Evolutionary conservation across 2,797 vertebrate genomes (phyloP).

Genomic region (Propithecus perrieri): DNA sequence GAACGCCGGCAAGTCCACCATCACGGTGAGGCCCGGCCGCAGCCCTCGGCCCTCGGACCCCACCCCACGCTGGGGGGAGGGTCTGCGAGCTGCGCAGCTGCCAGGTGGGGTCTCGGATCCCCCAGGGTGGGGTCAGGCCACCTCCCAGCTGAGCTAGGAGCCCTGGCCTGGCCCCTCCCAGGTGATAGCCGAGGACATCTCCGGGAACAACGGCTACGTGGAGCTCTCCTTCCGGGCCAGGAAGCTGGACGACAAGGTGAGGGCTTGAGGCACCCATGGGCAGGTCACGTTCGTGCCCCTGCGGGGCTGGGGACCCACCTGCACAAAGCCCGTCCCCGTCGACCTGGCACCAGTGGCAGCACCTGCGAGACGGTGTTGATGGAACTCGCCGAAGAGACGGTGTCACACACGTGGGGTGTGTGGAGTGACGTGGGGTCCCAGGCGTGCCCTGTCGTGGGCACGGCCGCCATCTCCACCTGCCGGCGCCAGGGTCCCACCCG

Average conservation of each 20-base stretch:
- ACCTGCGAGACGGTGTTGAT: background rate
- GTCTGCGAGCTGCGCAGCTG: too few relatives aligned
- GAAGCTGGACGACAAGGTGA: conserved; percentile 97
- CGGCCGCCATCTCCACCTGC: too few relatives aligned
- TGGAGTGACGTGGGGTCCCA: background rate
- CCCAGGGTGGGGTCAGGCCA: background rate
- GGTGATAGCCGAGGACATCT: conserved; percentile 97
- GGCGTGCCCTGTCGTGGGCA: too few relatives aligned
- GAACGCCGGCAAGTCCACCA: conserved; percentile 95
- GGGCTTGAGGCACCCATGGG: background rate
- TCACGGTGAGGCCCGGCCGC: conserved; percentile 40
- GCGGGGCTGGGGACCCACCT: background rate
- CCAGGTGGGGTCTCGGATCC: background rate
- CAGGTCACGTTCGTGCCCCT: too few relatives aligned
- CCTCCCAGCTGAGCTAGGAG: rapidly evolving
- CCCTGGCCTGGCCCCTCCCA: conserved; percentile 62
- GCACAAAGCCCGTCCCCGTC: rapidly evolving
- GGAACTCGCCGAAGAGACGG: background rate
- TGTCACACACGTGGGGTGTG: background rate
- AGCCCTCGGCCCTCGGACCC: background rate
- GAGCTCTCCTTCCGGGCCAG: conserved; percentile 95
- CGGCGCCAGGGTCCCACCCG: background rate
- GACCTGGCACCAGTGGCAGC: too few relatives aligned
- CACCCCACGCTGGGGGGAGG: too few relatives aligned
- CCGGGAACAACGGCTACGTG: conserved; percentile 96